A percentile compares a stretch with the other conserved stretches of the same genome.
phyloP scores from a whole-genome alignment of 1,140 invertebrate species.

The Elysia chlorotica region DNA sequence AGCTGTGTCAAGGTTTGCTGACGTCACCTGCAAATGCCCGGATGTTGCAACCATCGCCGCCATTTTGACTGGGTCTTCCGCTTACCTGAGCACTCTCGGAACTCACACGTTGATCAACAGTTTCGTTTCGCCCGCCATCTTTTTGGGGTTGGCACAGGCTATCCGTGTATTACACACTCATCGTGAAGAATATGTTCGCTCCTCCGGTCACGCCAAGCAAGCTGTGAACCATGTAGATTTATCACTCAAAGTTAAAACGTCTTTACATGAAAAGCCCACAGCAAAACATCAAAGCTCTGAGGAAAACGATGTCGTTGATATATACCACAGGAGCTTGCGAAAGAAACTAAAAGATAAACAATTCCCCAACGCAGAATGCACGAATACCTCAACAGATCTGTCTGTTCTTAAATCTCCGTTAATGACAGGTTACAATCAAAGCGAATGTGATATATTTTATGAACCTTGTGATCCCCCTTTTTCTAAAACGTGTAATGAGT shows the following conservation, averaged over 20 bases:
- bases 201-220: not conserved
- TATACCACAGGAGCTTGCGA: no score
- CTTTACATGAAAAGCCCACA: not conserved
- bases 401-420: no score
- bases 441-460: no score
- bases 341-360: no score
- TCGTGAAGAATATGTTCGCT: not conserved
- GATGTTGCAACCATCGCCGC: constrained; percentile 37
- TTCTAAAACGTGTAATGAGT: no score
- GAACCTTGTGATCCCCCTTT: no score
- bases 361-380: no score
- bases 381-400: no score
- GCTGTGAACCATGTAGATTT: no score
- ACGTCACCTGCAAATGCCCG: constrained; percentile 16
- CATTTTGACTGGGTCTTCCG: constrained; percentile 35
- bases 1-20: constrained; percentile 32
- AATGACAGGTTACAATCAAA: no score
- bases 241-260: not conserved
- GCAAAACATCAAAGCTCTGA: not conserved
- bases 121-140: constrained; percentile 44
- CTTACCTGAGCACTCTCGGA: constrained; percentile 41
- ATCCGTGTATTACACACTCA: no score
- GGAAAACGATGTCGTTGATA: not conserved
- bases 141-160: constrained; percentile 28
- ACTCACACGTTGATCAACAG: constrained; percentile 51